Conservation (phyloP, 64 coral and sea anemone species). For the Orbicella faveolata region DNA sequence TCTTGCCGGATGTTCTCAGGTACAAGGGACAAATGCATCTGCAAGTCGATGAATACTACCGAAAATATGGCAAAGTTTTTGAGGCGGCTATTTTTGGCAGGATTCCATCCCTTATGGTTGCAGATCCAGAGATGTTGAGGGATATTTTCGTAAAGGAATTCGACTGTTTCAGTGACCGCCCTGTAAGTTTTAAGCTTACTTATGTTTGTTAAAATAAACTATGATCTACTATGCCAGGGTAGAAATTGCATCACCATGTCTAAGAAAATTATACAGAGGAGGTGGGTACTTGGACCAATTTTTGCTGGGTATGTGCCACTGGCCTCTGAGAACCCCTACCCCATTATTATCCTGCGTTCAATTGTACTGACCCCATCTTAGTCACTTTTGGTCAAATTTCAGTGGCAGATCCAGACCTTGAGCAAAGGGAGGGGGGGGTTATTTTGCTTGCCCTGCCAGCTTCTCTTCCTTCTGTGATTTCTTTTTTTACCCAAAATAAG, state of each 20-base stretch:
- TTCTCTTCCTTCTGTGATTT: too few relatives aligned
- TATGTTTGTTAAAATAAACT: too few relatives aligned
- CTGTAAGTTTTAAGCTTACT: constrained; percentile 23
- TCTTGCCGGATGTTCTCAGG: constrained; percentile 1
- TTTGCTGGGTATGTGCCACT: not conserved
- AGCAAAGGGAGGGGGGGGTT: too few relatives aligned
- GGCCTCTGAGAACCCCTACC: not conserved
- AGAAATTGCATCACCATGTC: too few relatives aligned
- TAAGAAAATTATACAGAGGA: too few relatives aligned
- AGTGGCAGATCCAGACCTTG: too few relatives aligned
- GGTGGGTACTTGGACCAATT: not conserved
- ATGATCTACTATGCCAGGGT: too few relatives aligned
- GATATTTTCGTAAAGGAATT: constrained; percentile 56
- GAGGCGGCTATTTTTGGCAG: not conserved
- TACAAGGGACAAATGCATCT: constrained; percentile 37
- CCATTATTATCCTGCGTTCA: too few relatives aligned
- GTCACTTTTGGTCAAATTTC: too few relatives aligned
- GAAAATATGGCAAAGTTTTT: constrained; percentile 48
- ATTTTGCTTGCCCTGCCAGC: too few relatives aligned
- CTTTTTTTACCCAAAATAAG: too few relatives aligned
- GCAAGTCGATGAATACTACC: constrained; percentile 34
- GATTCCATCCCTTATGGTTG: not conserved
- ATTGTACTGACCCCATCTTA: too few relatives aligned
- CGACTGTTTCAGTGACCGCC: constrained; percentile 29
- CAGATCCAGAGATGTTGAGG: constrained; percentile 44